phyloP scores from a whole-genome alignment of 2,888 invertebrate species.

The Phyllotreta striolata region DNA sequence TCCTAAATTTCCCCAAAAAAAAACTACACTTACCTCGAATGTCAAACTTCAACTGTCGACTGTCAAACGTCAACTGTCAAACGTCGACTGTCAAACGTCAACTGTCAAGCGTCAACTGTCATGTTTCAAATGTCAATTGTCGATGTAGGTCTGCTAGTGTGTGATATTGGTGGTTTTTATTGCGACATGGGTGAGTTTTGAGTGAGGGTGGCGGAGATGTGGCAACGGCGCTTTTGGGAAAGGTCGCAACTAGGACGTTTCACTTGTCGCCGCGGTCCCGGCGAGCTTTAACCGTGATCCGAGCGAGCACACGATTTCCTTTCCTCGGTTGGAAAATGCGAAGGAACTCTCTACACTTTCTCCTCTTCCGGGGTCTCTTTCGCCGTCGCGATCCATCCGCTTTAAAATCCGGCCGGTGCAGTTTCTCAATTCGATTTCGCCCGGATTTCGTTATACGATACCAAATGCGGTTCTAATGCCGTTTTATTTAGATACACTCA shows the following conservation, averaged over 20 bases:
- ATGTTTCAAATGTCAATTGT: no score
- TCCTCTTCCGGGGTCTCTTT: slow-evolving; percentile 27
- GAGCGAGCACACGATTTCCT: slow-evolving; percentile 44
- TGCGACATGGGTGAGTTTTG: not conserved
- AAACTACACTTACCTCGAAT: not conserved
- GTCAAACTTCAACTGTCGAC: no score
- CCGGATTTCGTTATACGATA: no score
- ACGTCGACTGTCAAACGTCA: no score
- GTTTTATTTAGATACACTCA: no score
- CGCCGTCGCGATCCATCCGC: slow-evolving; percentile 44
- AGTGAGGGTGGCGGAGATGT: not conserved
- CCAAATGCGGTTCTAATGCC: no score
- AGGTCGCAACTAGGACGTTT: slow-evolving; percentile 37
- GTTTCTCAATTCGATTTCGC: no score
- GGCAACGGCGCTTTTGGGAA: slow-evolving; percentile 27
- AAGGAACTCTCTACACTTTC: slow-evolving; percentile 22
- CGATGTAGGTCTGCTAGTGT: not conserved
- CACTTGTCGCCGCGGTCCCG: slow-evolving; percentile 40
- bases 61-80: no score
- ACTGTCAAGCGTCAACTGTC: no score
- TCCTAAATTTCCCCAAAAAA: not conserved
- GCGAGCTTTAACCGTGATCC: slow-evolving; percentile 40
- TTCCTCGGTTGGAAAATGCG: slow-evolving; percentile 20
- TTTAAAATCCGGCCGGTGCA: slow-evolving; percentile 41
- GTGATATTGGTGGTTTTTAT: not conserved